Evolutionary conservation across 1,140 invertebrate genomes (phyloP).

Genomic region (Zaprionus taronus): DNA sequence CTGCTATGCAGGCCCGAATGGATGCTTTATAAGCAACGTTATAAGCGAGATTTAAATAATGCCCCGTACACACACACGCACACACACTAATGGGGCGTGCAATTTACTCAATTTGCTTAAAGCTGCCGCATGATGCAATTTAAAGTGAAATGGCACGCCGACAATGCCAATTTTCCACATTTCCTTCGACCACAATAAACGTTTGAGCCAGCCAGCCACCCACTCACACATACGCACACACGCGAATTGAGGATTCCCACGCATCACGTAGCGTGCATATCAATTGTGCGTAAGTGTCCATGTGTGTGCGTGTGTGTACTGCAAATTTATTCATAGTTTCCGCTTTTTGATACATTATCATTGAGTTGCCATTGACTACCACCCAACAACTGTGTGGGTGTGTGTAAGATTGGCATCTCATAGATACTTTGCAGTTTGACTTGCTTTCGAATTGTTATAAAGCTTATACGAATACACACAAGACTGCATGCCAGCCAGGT

Average conservation of each 20-base stretch:
- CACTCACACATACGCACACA: slow-evolving; percentile 5
- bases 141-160: not conserved
- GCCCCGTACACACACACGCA: not conserved
- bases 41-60: slow-evolving; percentile 5
- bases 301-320: slow-evolving; percentile 18
- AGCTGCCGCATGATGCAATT: not conserved
- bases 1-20: not conserved
- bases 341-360: slow-evolving; percentile 72
- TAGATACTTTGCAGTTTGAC: slow-evolving; percentile 7
- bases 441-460: not conserved
- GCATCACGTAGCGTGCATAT: slow-evolving; percentile 58
- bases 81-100: not conserved
- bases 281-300: slow-evolving; percentile 39
- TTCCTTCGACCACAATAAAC: slow-evolving; percentile 36
- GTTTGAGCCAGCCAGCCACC: slow-evolving; percentile 10
- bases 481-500: not conserved
- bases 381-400: not conserved
- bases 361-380: slow-evolving; percentile 42
- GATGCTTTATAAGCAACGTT: not conserved
- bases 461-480: not conserved
- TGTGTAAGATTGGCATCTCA: slow-evolving; percentile 7
- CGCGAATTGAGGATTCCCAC: slow-evolving; percentile 32
- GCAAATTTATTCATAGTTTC: slow-evolving; percentile 75
- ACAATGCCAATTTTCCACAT: slow-evolving; percentile 4
- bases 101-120: slow-evolving; percentile 1